Evolutionary conservation across 2,797 vertebrate genomes (phyloP), one percentile per base, ranked within the genome.

Genomic region (Anguilla pacifica): DNA sequence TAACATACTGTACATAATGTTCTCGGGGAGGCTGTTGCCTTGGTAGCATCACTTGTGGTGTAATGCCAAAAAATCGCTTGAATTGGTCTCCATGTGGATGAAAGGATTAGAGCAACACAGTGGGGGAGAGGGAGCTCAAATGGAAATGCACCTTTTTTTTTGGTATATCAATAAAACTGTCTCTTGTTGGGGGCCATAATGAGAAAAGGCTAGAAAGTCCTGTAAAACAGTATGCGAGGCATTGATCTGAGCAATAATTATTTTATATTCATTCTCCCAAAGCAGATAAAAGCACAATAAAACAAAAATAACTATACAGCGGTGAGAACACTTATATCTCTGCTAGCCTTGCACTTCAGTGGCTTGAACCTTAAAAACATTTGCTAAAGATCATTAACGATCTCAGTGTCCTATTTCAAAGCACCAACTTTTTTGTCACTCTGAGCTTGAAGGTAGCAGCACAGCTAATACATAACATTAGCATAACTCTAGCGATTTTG

Each of bases 1-100:
- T 82, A 82, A 51, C 79, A 82, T 82, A 82, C 79, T 51, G 79
- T 82, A 82, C 43, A 82, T 82, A 82, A 82, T 10, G 79, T 82
- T 82, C 79, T 82, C 79, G 51, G 43, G 46, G 46, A 82, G 22
- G 79, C 79, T 82, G 79, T 82, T 82, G 79, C 79, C 79, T 82
- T 82, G 79, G 79, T 82, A 82, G 79, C 79, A 82, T 82, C 46
- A 6, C 79, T 49, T 82, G 79, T 51, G 25, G 79, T n/a, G 79
- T 11, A 82, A n/a, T 82, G 79, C 79, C 79, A 82, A 82, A 82
- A 82, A 82, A 82, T 82, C 79, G 51, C 43, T 82, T 82, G 43
- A 82, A 82, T 82, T 82, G 79, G 79, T 51, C 46, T 82, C 79
- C 25, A 49, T 31, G 25, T 82, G 79, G 43, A 82, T 82, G 79